Base-by-base conservation (phyloP, 2,797 vertebrate genomes). In the Hafferia zeledoni region DNA sequence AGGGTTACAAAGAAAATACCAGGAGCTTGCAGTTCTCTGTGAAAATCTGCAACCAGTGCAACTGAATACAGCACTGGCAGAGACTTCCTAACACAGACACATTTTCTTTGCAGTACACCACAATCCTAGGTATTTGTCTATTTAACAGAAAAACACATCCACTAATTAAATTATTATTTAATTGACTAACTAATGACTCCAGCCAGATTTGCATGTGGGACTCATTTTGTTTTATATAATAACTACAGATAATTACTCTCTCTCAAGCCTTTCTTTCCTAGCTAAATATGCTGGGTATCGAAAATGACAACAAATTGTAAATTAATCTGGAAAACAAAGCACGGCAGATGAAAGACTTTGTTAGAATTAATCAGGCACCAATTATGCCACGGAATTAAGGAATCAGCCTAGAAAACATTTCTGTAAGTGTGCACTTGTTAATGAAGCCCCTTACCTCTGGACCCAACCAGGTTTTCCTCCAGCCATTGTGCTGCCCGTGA, bases 211-310 rank as follows among this genome's bases (percentile, higher is more conserved):
- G 96, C 98, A 98, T 98, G 95, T 97, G 80, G 96, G 97, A 98
- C 97, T 98, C 95, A 90, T 97, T 98, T 98, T 98, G 98, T 95
- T 98, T 98, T 98, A 97, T 98, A 98, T 98, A 98, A 98, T 98
- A 97, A 99, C 98, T 98, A 98, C 96, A 98, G 98, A 98, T 99
- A 99, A 99, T 99, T 99, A 99, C 97, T 99, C 98, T 98, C 98
- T 98, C 98, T 99, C 98, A 98, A 96, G 98, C 97, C 97, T 98
- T 94, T 98, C 98, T 98, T 98, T 98, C 97, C 97, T 95, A 97
- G 96, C 97, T 98, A 98, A 91, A 97, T 97, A 98, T 97, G 96
- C 97, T 80, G 88, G 85, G 93, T 96, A 97, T 98, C 98, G 98
- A 97, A 99, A 99, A 98, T 98, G 98, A 99, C 98, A 98, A 98